Percentiles rank a stretch among this genome's conserved stretches.
Evolutionary conservation across 2,888 invertebrate genomes (phyloP).

Genomic region (Agrilus mali): DNA sequence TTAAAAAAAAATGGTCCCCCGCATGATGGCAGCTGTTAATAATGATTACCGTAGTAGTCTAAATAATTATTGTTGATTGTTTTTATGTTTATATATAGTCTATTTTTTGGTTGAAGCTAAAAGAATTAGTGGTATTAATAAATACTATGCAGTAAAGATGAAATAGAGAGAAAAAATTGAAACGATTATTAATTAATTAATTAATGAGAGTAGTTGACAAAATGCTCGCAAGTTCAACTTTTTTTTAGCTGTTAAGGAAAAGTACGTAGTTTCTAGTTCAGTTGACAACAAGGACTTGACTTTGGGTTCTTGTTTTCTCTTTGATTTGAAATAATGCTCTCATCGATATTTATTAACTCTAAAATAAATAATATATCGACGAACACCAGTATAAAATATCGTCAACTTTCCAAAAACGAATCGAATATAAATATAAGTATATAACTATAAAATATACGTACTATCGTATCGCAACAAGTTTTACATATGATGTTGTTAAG

Average conservation of each 20-base stretch:
- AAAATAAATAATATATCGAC: not conserved
- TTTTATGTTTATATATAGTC: conserved; percentile 37
- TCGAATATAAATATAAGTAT: too few relatives aligned
- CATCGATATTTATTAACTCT: not conserved
- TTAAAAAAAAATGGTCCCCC: conserved; percentile 14
- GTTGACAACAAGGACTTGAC: too few relatives aligned
- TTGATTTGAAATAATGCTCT: not conserved
- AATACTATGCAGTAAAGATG: not conserved
- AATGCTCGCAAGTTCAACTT: conserved; percentile 16
- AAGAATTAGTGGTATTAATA: conserved; percentile 23
- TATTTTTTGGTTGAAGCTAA: conserved; percentile 37
- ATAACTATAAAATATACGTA: too few relatives aligned
- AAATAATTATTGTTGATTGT: conserved; percentile 36
- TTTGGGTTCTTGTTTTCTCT: not conserved
- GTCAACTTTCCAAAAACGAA: not conserved
- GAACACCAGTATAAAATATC: not conserved
- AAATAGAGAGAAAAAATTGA: not conserved
- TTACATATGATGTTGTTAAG: too few relatives aligned
- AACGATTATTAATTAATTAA: too few relatives aligned
- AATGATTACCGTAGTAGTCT: conserved; percentile 17
- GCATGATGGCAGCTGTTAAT: conserved; percentile 24
- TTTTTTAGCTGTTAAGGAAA: not conserved
- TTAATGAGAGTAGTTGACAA: conserved; percentile 14
- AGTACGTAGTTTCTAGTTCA: not conserved
- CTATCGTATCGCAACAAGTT: too few relatives aligned